phyloP scores from a whole-genome alignment of 2,113 vertebrate genomes.

The Regulus satrapa region DNA sequence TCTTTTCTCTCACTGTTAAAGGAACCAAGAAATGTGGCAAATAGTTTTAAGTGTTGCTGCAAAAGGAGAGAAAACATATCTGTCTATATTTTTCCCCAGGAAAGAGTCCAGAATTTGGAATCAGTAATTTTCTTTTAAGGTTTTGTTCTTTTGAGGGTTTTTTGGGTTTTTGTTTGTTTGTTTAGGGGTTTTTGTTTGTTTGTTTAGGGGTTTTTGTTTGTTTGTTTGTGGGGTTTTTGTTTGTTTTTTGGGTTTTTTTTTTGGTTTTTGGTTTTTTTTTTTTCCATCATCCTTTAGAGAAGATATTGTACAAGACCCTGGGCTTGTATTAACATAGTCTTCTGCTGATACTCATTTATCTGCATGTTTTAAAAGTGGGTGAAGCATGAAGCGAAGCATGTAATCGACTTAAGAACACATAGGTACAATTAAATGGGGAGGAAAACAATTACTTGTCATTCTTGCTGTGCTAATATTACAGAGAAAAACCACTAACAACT shows the following conservation, averaged over 20 bases:
- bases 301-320: background rate
- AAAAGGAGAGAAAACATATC: background rate
- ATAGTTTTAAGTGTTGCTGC: background rate
- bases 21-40: background rate
- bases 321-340: background rate
- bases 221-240: no score
- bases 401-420: slow-evolving; percentile 32
- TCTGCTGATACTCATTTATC: background rate
- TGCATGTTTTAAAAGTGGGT: background rate
- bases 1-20: background rate
- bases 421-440: slow-evolving; percentile 11
- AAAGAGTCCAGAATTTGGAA: background rate
- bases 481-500: background rate
- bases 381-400: slow-evolving; percentile 10
- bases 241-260: no score
- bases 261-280: background rate
- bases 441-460: background rate
- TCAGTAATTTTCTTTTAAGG: background rate
- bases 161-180: no score
- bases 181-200: no score
- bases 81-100: background rate
- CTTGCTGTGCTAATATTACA: background rate
- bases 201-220: no score
- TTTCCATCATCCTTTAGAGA: background rate
- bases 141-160: background rate